These are phyloP conservation scores for Hippocampus mohnikei DNA, from an alignment of 2,113 vertebrate species.

Conservation along the genomic window DNA sequence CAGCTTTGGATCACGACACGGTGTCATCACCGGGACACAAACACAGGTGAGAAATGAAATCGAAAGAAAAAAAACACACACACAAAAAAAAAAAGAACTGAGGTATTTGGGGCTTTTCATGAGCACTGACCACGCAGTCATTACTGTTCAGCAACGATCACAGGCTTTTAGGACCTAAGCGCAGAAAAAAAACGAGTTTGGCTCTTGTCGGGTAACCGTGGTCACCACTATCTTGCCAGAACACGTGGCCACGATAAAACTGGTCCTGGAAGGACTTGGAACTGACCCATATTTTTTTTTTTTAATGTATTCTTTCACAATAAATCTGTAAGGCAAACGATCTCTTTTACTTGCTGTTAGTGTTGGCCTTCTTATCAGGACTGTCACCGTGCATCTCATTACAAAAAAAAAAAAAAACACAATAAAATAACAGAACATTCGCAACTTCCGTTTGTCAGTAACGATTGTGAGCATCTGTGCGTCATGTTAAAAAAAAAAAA, in stretches of 20 bases:
- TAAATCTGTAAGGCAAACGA: background rate
- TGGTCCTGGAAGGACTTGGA: background rate
- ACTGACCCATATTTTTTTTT: background rate
- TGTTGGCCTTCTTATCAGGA: background rate
- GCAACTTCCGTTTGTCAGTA: too few relatives aligned
- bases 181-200: background rate
- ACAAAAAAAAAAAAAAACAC: too few relatives aligned
- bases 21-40: background rate
- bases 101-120: conserved; percentile 27
- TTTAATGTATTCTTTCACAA: background rate
- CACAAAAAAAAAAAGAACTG: too few relatives aligned
- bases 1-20: conserved; percentile 32
- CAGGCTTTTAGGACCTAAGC: background rate
- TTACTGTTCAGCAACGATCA: background rate
- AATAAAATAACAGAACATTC: background rate
- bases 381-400: background rate
- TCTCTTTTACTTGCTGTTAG: background rate
- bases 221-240: background rate
- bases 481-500: conserved; percentile 12
- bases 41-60: conserved; percentile 11
- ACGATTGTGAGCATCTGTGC: background rate
- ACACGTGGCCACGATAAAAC: background rate
- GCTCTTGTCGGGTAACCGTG: background rate
- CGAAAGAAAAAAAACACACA: conserved; percentile 1
- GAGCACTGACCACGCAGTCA: conserved; percentile 4